Evolutionary conservation across 2,888 invertebrate species (phyloP).

Genomic region (Oscheius myriophilus): DNA sequence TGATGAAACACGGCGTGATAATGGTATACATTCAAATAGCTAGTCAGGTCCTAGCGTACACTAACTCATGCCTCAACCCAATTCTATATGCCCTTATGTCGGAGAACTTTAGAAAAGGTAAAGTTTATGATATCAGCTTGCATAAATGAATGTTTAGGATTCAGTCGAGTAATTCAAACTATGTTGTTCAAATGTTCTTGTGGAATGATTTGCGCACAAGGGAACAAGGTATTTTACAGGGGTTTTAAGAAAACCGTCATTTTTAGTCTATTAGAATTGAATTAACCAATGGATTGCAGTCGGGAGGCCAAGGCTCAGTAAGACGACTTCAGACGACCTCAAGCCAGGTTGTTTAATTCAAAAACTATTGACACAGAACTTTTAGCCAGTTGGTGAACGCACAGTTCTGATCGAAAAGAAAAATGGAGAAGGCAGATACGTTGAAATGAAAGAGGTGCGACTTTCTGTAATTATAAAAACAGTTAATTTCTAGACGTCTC

Average conservation of each 20-base stretch:
- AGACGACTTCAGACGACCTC: constrained; percentile 15
- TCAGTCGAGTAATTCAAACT: constrained; percentile 44
- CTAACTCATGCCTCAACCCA: constrained; percentile 93
- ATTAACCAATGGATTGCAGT: constrained; percentile 29
- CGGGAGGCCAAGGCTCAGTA: constrained; percentile 11
- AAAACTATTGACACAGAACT: constrained; percentile 1
- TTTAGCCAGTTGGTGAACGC: constrained; percentile 1
- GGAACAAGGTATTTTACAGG: constrained; percentile 28
- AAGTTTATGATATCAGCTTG: background rate
- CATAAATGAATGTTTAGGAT: constrained; percentile 49
- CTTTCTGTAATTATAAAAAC: background rate
- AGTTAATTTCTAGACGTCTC: too few species aligned
- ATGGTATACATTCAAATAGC: constrained; percentile 66
- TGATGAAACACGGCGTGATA: constrained; percentile 62
- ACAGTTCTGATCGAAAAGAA: constrained; percentile 8
- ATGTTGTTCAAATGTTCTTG: constrained; percentile 38
- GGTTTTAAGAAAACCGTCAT: background rate
- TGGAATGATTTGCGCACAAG: constrained; percentile 39
- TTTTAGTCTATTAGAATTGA: constrained; percentile 30
- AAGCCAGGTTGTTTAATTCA: constrained; percentile 20
- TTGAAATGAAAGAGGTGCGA: constrained; percentile 4
- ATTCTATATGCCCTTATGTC: constrained; percentile 92
- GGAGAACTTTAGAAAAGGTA: constrained; percentile 89
- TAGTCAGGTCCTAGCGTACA: constrained; percentile 79
- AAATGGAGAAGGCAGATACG: constrained; percentile 13